Conservation (phyloP, 1,140 invertebrate species). For the Caenorhabditis brenneri region DNA sequence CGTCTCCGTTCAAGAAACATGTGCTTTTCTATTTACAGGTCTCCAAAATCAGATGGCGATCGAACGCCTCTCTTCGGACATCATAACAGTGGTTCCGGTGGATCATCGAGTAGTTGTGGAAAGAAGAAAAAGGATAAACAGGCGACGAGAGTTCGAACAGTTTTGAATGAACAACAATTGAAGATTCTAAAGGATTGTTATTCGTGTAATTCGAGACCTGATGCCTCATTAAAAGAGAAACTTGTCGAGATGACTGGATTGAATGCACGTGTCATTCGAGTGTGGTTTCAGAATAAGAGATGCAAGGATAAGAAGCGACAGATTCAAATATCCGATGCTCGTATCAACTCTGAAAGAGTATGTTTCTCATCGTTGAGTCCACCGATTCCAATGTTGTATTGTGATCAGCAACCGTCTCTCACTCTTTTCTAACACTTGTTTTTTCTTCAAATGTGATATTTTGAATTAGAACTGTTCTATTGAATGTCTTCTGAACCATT, state of each 20-base stretch:
- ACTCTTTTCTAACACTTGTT: neutral
- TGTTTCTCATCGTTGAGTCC: slow-evolving; percentile 14
- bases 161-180: slow-evolving; percentile 96
- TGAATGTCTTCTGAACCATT: too few species aligned
- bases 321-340: slow-evolving; percentile 92
- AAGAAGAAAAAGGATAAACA: slow-evolving; percentile 72
- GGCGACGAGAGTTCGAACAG: slow-evolving; percentile 91
- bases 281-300: slow-evolving; percentile 85
- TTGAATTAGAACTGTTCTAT: too few species aligned
- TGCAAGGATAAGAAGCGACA: slow-evolving; percentile 99
- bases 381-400: slow-evolving; percentile 35
- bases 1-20: neutral
- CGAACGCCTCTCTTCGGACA: slow-evolving; percentile 37
- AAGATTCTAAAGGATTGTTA: slow-evolving; percentile 83
- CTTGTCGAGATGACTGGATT: slow-evolving; percentile 91
- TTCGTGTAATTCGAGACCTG: slow-evolving; percentile 92
- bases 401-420: slow-evolving; percentile 35
- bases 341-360: slow-evolving; percentile 90
- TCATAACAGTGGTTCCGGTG: slow-evolving; percentile 37
- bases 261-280: slow-evolving; percentile 58
- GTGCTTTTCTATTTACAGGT: slow-evolving; percentile 32
- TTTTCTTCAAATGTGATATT: neutral
- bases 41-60: slow-evolving; percentile 55
- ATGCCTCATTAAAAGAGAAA: slow-evolving; percentile 98
- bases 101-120: slow-evolving; percentile 33